Evolutionary conservation across 2,888 invertebrate species (phyloP).

Genomic region (Oligia strigilis): DNA sequence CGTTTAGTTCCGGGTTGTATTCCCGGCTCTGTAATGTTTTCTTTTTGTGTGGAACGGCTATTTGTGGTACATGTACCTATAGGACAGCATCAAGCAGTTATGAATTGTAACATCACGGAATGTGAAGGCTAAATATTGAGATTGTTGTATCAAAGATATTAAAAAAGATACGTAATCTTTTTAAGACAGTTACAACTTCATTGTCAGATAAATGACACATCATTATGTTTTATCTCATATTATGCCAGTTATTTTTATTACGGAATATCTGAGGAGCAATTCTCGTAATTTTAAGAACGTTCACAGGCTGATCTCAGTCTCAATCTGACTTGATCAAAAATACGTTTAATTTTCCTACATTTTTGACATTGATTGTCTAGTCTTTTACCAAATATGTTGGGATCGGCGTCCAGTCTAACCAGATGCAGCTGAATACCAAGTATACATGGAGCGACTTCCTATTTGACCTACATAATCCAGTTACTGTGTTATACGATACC

Average conservation of each 20-base stretch:
- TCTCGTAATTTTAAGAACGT: background rate
- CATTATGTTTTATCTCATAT: slow-evolving; percentile 1
- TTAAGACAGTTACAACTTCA: background rate
- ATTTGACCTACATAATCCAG: background rate
- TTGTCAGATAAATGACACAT: slow-evolving; percentile 4
- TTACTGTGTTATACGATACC: background rate
- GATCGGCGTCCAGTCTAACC: background rate
- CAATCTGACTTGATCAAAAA: too few species aligned
- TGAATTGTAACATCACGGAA: slow-evolving; percentile 39
- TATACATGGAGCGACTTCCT: background rate
- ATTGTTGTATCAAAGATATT: slow-evolving; percentile 19
- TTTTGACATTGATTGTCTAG: background rate
- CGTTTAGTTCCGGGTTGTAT: slow-evolving; percentile 64
- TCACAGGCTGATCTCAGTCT: background rate
- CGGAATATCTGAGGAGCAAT: background rate
- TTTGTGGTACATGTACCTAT: slow-evolving; percentile 15
- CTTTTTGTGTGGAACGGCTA: slow-evolving; percentile 56
- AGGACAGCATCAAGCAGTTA: slow-evolving; percentile 29
- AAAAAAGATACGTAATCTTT: slow-evolving; percentile 12
- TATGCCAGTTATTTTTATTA: background rate
- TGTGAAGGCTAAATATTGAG: slow-evolving; percentile 19
- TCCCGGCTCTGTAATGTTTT: slow-evolving; percentile 50
- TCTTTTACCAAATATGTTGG: background rate
- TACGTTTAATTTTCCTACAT: background rate
- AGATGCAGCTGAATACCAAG: background rate